phyloP scores from a whole-genome alignment of 2,797 vertebrate species.

The Girardinus metallicus region DNA sequence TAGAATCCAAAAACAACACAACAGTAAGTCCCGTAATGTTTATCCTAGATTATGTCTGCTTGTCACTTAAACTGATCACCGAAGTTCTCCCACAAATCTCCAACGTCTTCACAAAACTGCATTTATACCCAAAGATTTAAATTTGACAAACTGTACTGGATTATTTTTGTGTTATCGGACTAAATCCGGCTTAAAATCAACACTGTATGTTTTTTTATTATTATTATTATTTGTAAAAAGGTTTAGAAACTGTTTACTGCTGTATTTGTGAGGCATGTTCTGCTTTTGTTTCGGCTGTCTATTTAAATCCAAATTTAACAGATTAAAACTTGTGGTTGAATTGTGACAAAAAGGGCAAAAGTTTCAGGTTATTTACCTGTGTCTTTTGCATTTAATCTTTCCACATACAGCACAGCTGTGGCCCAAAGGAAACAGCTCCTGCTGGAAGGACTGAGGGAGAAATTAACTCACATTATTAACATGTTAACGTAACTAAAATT shows the following conservation, averaged over 20 bases:
- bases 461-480: background rate
- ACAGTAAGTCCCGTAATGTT: background rate
- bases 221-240: background rate
- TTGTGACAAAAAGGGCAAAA: background rate
- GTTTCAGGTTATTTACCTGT: constrained; percentile 83
- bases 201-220: background rate
- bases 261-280: background rate
- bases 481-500: background rate
- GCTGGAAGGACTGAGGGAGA: constrained; percentile 82
- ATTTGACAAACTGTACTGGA: background rate
- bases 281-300: background rate
- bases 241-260: background rate
- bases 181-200: background rate
- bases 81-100: background rate
- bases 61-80: background rate
- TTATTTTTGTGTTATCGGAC: background rate
- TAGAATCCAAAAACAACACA: background rate
- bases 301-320: background rate
- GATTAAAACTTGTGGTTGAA: background rate
- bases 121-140: background rate
- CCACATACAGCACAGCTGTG: constrained; percentile 96
- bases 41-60: background rate
- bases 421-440: constrained; percentile 91
- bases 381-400: constrained; percentile 95
- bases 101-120: background rate